These are phyloP conservation scores for Andrena cerasifolii DNA, from an alignment of 1,140 invertebrate genomes.

Conservation along the genomic window DNA sequence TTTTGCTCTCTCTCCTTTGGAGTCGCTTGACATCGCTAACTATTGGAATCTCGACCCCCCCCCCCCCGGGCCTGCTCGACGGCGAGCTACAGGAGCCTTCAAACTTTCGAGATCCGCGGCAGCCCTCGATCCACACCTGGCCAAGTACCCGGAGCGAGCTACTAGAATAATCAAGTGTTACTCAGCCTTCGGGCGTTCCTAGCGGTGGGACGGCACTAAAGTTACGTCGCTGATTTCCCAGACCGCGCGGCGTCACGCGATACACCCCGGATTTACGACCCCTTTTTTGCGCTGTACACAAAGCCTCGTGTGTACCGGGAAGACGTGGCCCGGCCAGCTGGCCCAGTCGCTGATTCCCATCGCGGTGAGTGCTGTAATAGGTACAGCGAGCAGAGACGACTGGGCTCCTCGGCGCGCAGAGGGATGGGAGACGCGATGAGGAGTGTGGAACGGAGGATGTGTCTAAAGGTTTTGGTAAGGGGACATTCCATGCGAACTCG, in stretches of 20 bases:
- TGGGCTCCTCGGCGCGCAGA: not conserved
- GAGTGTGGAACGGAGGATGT: not conserved
- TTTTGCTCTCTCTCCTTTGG: not conserved
- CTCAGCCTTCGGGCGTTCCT: no score
- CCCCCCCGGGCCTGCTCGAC: no score
- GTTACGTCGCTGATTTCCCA: constrained; percentile 12
- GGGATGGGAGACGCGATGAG: not conserved
- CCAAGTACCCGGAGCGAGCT: no score
- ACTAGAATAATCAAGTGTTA: no score
- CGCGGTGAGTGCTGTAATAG: not conserved
- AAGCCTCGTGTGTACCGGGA: not conserved
- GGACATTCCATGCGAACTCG: no score
- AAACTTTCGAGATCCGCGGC: no score
- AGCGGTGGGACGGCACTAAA: not conserved
- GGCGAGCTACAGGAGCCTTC: no score
- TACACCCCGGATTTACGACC: constrained; percentile 9
- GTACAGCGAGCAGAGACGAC: not conserved
- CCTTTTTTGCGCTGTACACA: not conserved
- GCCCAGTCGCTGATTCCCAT: not conserved
- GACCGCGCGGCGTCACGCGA: constrained; percentile 16
- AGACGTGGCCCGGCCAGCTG: constrained; percentile 23
- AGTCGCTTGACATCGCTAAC: not conserved
- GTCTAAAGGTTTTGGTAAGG: constrained; percentile 52
- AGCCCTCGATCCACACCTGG: no score
- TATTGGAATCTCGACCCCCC: no score